Conservation (phyloP, 2,113 vertebrate genomes). For the Morone saxatilis region DNA sequence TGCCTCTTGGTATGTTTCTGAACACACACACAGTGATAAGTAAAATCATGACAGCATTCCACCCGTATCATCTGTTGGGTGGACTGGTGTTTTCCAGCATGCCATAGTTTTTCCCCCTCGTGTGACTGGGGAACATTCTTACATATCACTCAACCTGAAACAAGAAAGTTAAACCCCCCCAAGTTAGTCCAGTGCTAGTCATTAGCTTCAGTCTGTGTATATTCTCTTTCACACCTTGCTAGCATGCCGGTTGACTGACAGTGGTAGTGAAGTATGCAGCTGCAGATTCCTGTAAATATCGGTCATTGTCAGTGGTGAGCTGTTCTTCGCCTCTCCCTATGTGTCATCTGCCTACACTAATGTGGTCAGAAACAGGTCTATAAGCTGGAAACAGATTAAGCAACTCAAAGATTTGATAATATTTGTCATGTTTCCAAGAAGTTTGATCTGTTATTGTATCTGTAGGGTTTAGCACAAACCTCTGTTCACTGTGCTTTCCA, state of each 20-base stretch:
- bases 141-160: constrained; percentile 58
- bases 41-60: constrained; percentile 17
- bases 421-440: neutral
- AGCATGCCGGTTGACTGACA: constrained; percentile 25
- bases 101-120: constrained; percentile 5
- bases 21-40: neutral
- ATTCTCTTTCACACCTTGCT: constrained; percentile 67
- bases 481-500: constrained; percentile 4
- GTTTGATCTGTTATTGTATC: neutral
- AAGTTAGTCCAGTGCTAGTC: constrained; percentile 8
- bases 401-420: constrained; percentile 6
- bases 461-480: neutral
- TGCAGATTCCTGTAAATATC: constrained; percentile 55
- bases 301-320: constrained; percentile 41
- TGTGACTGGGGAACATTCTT: constrained; percentile 56
- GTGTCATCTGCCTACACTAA: constrained; percentile 72
- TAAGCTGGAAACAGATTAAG: constrained; percentile 25
- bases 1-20: neutral
- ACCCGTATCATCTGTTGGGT: constrained; percentile 19
- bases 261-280: constrained; percentile 48
- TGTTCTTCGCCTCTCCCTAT: constrained; percentile 57
- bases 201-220: constrained; percentile 34
- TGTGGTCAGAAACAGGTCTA: constrained; percentile 39
- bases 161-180: constrained; percentile 23
- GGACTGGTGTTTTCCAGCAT: constrained; percentile 28